Conservation (phyloP, 1,140 invertebrate species). For the Nilaparvata lugens region DNA sequence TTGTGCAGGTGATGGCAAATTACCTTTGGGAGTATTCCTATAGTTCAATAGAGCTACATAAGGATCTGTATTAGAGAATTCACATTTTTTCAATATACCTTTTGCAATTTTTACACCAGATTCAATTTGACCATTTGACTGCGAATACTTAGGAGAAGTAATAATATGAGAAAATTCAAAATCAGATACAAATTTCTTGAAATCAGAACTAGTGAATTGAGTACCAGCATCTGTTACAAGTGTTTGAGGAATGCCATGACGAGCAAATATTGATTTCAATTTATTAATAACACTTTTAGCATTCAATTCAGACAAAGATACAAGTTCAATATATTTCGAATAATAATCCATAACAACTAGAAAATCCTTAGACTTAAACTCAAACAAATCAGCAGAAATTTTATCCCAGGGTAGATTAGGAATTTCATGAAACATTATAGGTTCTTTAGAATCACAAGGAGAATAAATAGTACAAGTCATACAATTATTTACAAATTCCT, state of each 20-base stretch:
- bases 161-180: neutral
- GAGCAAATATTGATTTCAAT: conserved; percentile 15
- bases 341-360: conserved; percentile 19
- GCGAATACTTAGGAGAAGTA: neutral
- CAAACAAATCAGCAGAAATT: conserved; percentile 21
- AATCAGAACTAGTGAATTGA: conserved; percentile 8
- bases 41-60: neutral
- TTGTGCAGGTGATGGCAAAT: neutral
- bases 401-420: conserved; percentile 16
- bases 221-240: neutral
- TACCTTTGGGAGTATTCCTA: neutral
- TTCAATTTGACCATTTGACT: conserved; percentile 1
- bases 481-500: conserved; percentile 19
- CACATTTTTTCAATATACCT: neutral
- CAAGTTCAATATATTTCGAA: conserved; percentile 17
- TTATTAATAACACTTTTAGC: conserved; percentile 8
- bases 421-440: no score
- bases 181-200: neutral
- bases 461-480: no score
- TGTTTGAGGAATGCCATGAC: conserved; percentile 7
- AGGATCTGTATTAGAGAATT: no score
- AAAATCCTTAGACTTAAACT: conserved; percentile 9
- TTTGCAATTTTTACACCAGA: neutral
- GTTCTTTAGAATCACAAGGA: no score
- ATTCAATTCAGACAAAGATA: neutral